Conservation (phyloP, 2,888 invertebrate genomes). For the Tricholauxania praeusta region DNA sequence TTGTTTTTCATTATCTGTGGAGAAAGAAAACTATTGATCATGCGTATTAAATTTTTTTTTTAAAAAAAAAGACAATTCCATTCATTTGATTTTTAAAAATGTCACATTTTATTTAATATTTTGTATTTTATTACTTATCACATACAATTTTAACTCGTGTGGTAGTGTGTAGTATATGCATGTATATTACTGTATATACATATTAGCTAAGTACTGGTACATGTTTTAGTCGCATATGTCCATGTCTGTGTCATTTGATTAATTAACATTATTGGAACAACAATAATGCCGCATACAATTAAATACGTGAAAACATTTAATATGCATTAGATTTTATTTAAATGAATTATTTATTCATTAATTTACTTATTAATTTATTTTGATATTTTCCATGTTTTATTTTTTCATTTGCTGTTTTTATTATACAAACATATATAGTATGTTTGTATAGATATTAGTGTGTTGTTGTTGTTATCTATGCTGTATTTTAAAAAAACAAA, state of each 20-base stretch:
- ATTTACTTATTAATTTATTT: not conserved
- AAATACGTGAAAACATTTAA: conserved; percentile 17
- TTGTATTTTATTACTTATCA: not conserved
- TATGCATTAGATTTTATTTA: conserved; percentile 1
- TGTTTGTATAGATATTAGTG: no score
- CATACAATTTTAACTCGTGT: conserved; percentile 4
- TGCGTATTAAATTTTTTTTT: no score
- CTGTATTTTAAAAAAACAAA: conserved; percentile 1
- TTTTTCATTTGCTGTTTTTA: not conserved
- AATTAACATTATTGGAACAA: not conserved
- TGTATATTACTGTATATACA: not conserved
- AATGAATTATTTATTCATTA: not conserved
- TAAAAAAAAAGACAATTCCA: not conserved
- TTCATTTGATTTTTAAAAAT: conserved; percentile 15
- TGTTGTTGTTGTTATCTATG: not conserved
- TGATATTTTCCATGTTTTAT: no score
- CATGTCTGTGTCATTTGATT: not conserved
- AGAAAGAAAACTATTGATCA: no score
- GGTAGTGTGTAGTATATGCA: not conserved
- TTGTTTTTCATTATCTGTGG: no score
- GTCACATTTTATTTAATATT: conserved; percentile 20
- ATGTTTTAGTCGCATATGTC: not conserved
- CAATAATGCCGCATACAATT: not conserved
- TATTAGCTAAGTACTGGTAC: not conserved
- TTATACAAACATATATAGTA: not conserved